Evolutionary conservation across 2,888 invertebrate genomes (phyloP), one percentile per base, ranked within the genome.

Genomic region (Hirtodrosophila duncani): DNA sequence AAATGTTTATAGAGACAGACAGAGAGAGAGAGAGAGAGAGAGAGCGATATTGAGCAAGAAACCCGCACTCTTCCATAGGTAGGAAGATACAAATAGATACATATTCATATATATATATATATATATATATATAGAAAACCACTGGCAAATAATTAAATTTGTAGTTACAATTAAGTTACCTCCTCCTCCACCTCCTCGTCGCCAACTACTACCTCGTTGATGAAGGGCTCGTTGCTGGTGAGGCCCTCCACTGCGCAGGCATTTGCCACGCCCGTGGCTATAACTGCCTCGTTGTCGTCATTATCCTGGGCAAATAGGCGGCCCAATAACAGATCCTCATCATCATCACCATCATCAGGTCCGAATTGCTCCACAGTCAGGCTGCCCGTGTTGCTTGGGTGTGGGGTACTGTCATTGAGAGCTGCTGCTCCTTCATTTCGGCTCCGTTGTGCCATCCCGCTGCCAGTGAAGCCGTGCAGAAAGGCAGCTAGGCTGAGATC

Each of bases 381-480:
- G 27, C 63, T 70, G 3, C 68, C 67, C 2, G 52, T 33, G 9
- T 61, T 81, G 26, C 68, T 67, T 3, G 84, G 84, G 58, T 84
- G 75, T 0, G 84, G 84, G 1, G 74, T 67, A 17, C 82, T 83
- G 41, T 84, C 84, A 24, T 84, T 84, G 2, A 83, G 44, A 0
- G 82, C 84, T 13, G 61, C 72, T 1, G 65, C 52, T 2, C 57
- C 66, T 4, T 55, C 48, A 2, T 16, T 14, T 1, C 16, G 46
- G 45, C 10, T 11, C 21, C 20, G 10, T 27, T 27, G 49, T 6
- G 20, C 52, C 44, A 43, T 29, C 8, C 27, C 50, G 2, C 51
- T 64, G 18, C 56, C 61, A 0, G 66, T 46, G 20, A 83, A 66
- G 2, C 69, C 72, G 5, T 84, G 77, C 1, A 84, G 43, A 2